phyloP scores from a whole-genome alignment of 1,140 invertebrate genomes.

The Cephus cinctus region DNA sequence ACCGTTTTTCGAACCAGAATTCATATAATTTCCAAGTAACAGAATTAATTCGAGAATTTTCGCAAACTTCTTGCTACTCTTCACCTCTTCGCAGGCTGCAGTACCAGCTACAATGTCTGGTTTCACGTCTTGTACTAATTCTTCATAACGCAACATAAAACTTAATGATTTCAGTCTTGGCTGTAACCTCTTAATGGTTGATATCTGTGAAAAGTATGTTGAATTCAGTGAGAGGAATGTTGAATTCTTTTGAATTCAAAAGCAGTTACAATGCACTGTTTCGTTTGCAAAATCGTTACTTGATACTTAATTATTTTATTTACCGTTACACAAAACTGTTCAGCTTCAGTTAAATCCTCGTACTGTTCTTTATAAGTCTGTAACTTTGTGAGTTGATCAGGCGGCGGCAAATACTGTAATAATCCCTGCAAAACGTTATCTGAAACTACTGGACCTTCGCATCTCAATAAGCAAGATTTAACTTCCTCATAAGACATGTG shows the following conservation, averaged over 20 bases:
- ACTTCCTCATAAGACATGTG: conserved; percentile 87
- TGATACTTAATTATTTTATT: conserved; percentile 54
- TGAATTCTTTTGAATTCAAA: too few species aligned
- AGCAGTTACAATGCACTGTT: too few species aligned
- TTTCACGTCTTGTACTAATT: conserved; percentile 87
- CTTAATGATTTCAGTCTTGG: conserved; percentile 87
- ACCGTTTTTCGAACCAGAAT: conserved; percentile 89
- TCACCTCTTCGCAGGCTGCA: conserved; percentile 94
- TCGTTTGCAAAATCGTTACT: conserved; percentile 11
- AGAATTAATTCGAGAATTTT: conserved; percentile 88
- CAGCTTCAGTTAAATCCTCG: conserved; percentile 86
- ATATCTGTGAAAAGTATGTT: conserved; percentile 57
- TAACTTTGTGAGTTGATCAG: conserved; percentile 84
- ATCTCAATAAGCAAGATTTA: conserved; percentile 77
- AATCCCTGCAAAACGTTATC: conserved; percentile 81
- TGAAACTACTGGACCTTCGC: conserved; percentile 81
- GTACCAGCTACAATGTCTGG: conserved; percentile 94
- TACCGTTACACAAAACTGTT: conserved; percentile 93
- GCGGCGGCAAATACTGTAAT: conserved; percentile 85
- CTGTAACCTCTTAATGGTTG: conserved; percentile 80
- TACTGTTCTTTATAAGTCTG: conserved; percentile 75
- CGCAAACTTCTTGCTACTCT: conserved; percentile 85
- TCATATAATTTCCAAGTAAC: conserved; percentile 93
- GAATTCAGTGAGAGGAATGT: too few species aligned
- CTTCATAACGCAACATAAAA: conserved; percentile 83